Percentiles rank a stretch among this genome's conserved stretches.
phyloP scores from a whole-genome alignment of 2,797 vertebrate genomes.

The Chiloscyllium punctatum region DNA sequence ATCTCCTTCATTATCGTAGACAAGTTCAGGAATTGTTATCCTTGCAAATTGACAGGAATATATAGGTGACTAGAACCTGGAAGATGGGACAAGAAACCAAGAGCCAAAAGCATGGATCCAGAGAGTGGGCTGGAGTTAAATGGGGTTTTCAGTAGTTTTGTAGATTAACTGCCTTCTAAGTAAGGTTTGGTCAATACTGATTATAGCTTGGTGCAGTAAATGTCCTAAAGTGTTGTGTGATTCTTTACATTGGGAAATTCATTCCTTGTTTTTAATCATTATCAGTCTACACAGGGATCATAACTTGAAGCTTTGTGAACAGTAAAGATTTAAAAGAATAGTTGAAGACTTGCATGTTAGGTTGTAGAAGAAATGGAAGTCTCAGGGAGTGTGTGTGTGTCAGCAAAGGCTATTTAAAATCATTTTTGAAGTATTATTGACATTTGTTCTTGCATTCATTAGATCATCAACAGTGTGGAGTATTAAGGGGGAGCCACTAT shows the following conservation, averaged over 20 bases:
- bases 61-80: background rate
- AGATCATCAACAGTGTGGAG: background rate
- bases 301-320: background rate
- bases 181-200: too few relatives aligned
- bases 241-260: too few relatives aligned
- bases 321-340: background rate
- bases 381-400: background rate
- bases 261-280: too few relatives aligned
- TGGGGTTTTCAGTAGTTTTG: background rate
- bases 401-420: background rate
- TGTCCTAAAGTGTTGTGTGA: too few relatives aligned
- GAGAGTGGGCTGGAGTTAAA: background rate
- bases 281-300: background rate
- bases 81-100: background rate
- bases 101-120: background rate
- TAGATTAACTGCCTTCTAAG: too few relatives aligned
- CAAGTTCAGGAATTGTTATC: background rate
- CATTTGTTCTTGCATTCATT: background rate
- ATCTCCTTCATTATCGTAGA: background rate
- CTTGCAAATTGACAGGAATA: background rate
- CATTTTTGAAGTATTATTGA: background rate
- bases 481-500: background rate
- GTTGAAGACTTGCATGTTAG: background rate
- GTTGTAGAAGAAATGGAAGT: background rate
- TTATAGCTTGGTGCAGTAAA: too few relatives aligned